Conservation (phyloP, 2,797 vertebrate genomes). For the Darevskia mixta region DNA sequence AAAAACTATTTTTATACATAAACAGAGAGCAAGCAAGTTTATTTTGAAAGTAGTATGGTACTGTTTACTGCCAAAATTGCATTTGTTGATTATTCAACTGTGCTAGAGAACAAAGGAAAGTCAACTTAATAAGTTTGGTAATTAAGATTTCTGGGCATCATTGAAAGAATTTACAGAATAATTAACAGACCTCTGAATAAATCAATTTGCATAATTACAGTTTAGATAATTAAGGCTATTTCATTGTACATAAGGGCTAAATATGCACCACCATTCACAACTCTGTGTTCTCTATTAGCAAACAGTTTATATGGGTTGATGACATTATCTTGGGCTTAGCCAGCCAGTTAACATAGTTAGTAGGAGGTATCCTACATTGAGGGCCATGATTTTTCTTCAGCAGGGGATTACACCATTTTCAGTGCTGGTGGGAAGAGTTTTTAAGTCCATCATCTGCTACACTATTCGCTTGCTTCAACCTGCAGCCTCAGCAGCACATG, state of each 20-base stretch:
- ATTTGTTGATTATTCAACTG: constrained; percentile 9
- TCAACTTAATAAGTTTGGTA: constrained; percentile 28
- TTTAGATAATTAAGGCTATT: constrained; percentile 15
- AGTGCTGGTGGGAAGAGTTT: neutral
- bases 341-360: neutral
- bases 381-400: neutral
- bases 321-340: neutral
- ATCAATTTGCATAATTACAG: constrained; percentile 3
- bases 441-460: neutral
- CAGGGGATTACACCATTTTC: neutral
- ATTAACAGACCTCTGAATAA: constrained; percentile 32
- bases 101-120: constrained; percentile 5
- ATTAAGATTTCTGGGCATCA: constrained; percentile 24
- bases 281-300: neutral
- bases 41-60: constrained; percentile 38
- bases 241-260: neutral
- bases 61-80: constrained; percentile 17
- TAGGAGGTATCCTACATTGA: neutral
- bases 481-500: neutral
- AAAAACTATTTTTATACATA: neutral
- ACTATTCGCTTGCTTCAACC: neutral
- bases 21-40: neutral
- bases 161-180: constrained; percentile 25
- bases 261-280: neutral
- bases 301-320: neutral